Base-by-base conservation (phyloP, 2,888 invertebrate species). In the Eristalis intricaria region DNA sequence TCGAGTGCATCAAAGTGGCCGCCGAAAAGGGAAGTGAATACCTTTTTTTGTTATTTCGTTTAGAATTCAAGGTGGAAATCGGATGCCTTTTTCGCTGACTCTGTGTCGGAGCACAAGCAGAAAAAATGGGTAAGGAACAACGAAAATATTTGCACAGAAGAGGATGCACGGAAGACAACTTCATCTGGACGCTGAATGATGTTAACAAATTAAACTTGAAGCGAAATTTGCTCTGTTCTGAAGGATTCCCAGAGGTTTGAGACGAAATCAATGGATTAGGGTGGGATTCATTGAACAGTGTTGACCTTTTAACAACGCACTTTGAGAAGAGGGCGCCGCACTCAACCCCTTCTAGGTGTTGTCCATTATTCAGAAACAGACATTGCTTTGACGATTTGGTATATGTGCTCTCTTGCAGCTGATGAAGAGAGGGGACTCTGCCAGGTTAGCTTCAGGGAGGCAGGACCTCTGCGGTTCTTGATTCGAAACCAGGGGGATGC, bases 1-100 rank as follows among this genome's bases (percentile, higher is more conserved):
- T 56, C 50, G 74, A 74, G 64, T 56, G 35, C 58, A 64, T 22
- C 32, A 64, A 50, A 64, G 63, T 64, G 32, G 64, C 50, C 74
- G 64, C 64, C 22, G 63, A 43, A 13, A 64, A 32, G 32, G 63
- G 43, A 61, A 13, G 60, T 29, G 19, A 50, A 19, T 19, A 29
- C 35, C 61, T 43, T 43, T 43, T 43, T 43, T 40, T 26, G n/a
- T 43, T 43, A 29, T 43, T 43, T 19, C 26, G 71, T 40, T 71
- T 13, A 8, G 7, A 35, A 32, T 10, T 23, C 40, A 15, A 60
- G 70, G 22, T 71, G 40, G n/a, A 60, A 63, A 63, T 61, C 63
- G 29, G 19, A 19, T 8, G 50, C 50, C 50, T 50, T 50, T n/a
- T n/a, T 19, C 50, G 50, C 50, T 19, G 50, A 8, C 19, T 50